These are phyloP conservation scores for Molossus alvarezi DNA, from an alignment of 2,797 vertebrate genomes.

Conservation along the genomic window DNA sequence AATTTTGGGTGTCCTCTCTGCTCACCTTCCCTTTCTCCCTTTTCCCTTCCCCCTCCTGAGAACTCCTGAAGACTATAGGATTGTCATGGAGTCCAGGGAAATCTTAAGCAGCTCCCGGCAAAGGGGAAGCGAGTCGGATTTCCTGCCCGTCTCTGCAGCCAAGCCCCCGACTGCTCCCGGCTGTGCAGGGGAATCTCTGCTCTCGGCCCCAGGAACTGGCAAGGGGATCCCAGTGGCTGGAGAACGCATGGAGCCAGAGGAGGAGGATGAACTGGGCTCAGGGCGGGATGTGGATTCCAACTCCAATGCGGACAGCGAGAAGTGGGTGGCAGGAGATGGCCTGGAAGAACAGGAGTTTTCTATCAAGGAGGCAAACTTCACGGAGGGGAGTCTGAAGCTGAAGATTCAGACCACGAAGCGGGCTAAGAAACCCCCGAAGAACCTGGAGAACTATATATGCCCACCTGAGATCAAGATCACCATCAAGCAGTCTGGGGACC, in stretches of 20 bases:
- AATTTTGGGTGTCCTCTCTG: slow-evolving; percentile 77
- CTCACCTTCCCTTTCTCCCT: slow-evolving; percentile 61
- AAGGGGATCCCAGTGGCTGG: slow-evolving; percentile 93
- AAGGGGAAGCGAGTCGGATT: slow-evolving; percentile 94
- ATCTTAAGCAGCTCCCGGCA: slow-evolving; percentile 93
- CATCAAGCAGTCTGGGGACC: slow-evolving; percentile 96
- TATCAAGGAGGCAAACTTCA: slow-evolving; percentile 99
- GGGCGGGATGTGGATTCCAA: slow-evolving; percentile 93
- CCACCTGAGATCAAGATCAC: slow-evolving; percentile 99
- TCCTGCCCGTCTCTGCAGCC: slow-evolving; percentile 89
- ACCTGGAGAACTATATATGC: slow-evolving; percentile 99
- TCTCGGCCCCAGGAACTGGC: slow-evolving; percentile 86
- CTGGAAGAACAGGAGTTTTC: slow-evolving; percentile 98
- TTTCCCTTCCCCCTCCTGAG: slow-evolving; percentile 74
- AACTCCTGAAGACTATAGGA: slow-evolving; percentile 87
- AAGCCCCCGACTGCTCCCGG: slow-evolving; percentile 86
- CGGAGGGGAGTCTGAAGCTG: slow-evolving; percentile 98
- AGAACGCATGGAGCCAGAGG: slow-evolving; percentile 95
- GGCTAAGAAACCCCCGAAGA: slow-evolving; percentile 99
- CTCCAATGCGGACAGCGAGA: slow-evolving; percentile 94
- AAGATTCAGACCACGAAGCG: slow-evolving; percentile 99
- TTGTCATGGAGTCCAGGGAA: slow-evolving; percentile 97
- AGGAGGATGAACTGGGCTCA: slow-evolving; percentile 94
- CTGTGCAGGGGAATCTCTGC: slow-evolving; percentile 88
- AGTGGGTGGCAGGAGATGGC: slow-evolving; percentile 93